A percentile compares a stretch with the other conserved stretches of the same genome.
Conservation (phyloP, 1,140 invertebrate genomes). For the Pogonognathellus flavescens region DNA sequence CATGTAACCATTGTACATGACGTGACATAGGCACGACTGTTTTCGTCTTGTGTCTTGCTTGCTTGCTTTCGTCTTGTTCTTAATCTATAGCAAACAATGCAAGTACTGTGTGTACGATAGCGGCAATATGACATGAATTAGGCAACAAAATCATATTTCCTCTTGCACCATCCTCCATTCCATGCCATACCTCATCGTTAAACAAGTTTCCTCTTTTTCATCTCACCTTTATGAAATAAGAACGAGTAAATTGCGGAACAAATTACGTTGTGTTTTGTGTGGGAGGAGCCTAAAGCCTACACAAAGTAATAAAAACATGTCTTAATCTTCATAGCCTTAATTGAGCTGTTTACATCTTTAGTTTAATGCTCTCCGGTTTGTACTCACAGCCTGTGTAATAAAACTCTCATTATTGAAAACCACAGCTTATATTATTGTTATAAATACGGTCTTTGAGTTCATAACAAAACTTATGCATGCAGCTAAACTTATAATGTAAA, state of each 20-base stretch:
- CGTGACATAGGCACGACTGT: conserved; percentile 17
- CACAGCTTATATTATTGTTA: no score
- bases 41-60: conserved; percentile 24
- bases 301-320: conserved; percentile 1
- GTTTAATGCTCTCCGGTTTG: background rate
- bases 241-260: conserved; percentile 38
- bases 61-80: conserved; percentile 6
- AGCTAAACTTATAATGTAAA: no score
- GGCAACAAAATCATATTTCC: conserved; percentile 32
- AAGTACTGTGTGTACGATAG: background rate
- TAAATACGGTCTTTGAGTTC: no score
- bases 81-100: background rate
- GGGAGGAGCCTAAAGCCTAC: conserved; percentile 29
- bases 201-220: conserved; percentile 39
- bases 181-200: conserved; percentile 18
- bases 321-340: conserved; percentile 9
- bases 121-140: conserved; percentile 32
- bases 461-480: no score
- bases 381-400: background rate
- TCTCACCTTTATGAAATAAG: conserved; percentile 11
- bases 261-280: conserved; percentile 41
- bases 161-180: background rate
- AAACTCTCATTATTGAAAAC: background rate
- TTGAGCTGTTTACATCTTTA: background rate
- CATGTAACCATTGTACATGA: conserved; percentile 42